Evolutionary conservation across 2,113 vertebrate genomes (phyloP).

Genomic region (Aspiorhynchus laticeps): DNA sequence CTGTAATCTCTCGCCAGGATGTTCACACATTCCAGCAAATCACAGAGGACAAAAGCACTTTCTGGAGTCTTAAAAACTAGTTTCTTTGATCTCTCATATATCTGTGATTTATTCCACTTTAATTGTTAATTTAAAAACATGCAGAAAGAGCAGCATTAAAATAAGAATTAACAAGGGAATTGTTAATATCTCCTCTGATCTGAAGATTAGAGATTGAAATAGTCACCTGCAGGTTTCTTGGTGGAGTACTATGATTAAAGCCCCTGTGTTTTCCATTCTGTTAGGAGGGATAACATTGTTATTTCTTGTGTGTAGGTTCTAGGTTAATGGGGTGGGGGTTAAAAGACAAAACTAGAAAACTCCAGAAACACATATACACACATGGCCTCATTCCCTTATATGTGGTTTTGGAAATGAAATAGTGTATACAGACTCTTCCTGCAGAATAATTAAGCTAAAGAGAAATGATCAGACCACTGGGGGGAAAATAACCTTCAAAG

Average conservation of each 20-base stretch:
- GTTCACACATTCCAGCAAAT: neutral
- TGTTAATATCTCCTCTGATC: conserved; percentile 15
- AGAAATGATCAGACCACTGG: conserved; percentile 11
- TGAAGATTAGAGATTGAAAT: conserved; percentile 23
- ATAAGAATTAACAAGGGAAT: conserved; percentile 1
- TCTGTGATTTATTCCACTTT: neutral
- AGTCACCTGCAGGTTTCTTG: neutral
- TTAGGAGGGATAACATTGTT: neutral
- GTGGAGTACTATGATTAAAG: neutral
- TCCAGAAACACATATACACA: conserved; percentile 17
- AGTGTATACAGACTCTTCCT: neutral
- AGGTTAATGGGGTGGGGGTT: neutral
- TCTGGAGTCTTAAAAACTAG: neutral
- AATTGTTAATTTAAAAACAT: neutral
- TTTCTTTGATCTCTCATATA: neutral
- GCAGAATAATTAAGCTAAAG: conserved; percentile 22
- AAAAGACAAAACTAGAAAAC: conserved; percentile 8
- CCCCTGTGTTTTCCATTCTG: neutral
- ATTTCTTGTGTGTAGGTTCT: neutral
- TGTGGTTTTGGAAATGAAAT: conserved; percentile 33
- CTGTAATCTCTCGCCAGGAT: neutral
- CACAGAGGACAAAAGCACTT: conserved; percentile 10
- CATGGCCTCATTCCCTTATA: conserved; percentile 1
- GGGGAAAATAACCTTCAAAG: conserved; percentile 13
- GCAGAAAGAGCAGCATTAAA: neutral